These are phyloP conservation scores for Rhingia rostrata DNA, from an alignment of 2,888 invertebrate species.

Conservation along the genomic window DNA sequence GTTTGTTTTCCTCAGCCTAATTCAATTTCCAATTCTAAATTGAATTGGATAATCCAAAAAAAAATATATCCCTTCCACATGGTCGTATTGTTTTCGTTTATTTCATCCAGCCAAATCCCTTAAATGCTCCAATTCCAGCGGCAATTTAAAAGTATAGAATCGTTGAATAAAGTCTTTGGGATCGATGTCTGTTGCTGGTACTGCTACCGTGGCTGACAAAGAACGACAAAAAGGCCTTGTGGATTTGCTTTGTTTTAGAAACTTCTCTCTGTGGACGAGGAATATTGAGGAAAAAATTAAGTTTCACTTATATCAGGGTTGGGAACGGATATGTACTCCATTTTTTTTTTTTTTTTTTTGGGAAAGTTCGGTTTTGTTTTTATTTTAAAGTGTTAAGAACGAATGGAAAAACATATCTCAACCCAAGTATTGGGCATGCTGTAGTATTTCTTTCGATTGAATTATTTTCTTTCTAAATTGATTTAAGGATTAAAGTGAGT, in stretches of 20 bases:
- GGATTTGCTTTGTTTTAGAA: slow-evolving; percentile 39
- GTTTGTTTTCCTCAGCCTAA: slow-evolving; percentile 24
- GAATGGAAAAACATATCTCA: background rate
- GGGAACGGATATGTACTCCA: background rate
- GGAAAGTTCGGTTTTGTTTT: slow-evolving; percentile 26
- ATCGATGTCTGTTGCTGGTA: slow-evolving; percentile 2
- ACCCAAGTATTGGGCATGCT: background rate
- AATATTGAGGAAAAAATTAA: slow-evolving; percentile 39
- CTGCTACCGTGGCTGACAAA: background rate
- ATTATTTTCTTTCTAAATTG: slow-evolving; percentile 40
- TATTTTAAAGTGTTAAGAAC: slow-evolving; percentile 22
- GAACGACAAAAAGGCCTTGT: background rate
- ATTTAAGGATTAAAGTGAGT: slow-evolving; percentile 11
- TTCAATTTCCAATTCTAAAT: slow-evolving; percentile 48
- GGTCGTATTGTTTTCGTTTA: background rate
- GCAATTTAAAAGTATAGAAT: slow-evolving; percentile 26
- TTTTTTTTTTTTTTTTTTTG: background rate
- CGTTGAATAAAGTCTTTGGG: slow-evolving; percentile 19
- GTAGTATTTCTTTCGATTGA: slow-evolving; percentile 22
- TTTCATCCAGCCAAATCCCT: slow-evolving; percentile 30
- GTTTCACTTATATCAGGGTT: slow-evolving; percentile 21
- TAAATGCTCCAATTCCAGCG: slow-evolving; percentile 29
- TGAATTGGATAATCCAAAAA: slow-evolving; percentile 39
- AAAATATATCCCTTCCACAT: slow-evolving; percentile 17
- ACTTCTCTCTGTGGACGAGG: slow-evolving; percentile 26